phyloP scores from a whole-genome alignment of 2,888 invertebrate genomes.

The Sipha maydis region DNA sequence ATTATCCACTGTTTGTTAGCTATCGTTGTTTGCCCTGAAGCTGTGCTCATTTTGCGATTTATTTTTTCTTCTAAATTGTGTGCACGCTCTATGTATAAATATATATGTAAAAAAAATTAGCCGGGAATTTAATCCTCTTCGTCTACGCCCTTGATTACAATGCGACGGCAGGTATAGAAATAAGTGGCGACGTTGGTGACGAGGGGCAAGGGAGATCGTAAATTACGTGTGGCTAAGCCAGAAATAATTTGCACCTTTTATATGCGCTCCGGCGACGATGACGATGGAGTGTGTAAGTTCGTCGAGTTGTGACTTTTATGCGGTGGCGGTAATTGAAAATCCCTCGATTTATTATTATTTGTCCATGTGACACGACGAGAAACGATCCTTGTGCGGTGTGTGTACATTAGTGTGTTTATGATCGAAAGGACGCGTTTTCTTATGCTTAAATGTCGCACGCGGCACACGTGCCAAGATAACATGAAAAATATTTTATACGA shows the following conservation, averaged over 20 bases:
- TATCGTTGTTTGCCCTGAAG: background rate
- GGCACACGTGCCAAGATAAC: slow-evolving; percentile 38
- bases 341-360: slow-evolving; percentile 51
- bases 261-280: background rate
- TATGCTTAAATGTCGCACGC: background rate
- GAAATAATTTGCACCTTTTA: slow-evolving; percentile 48
- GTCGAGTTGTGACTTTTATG: slow-evolving; percentile 44
- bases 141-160: background rate
- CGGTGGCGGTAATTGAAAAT: slow-evolving; percentile 43
- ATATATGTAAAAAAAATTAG: background rate
- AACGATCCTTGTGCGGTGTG: background rate
- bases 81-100: background rate
- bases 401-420: slow-evolving; percentile 13
- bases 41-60: background rate
- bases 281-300: background rate
- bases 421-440: background rate
- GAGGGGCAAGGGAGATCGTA: background rate
- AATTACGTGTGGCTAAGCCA: slow-evolving; percentile 40
- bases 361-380: slow-evolving; percentile 15
- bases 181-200: background rate
- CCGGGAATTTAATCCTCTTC: slow-evolving; percentile 17
- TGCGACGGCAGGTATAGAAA: background rate
- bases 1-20: too few relatives aligned
- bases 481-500: slow-evolving; percentile 14
- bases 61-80: too few relatives aligned